These are phyloP conservation scores for Lycophotia porphyrea DNA, from an alignment of 2,888 invertebrate species.

Conservation along the genomic window DNA sequence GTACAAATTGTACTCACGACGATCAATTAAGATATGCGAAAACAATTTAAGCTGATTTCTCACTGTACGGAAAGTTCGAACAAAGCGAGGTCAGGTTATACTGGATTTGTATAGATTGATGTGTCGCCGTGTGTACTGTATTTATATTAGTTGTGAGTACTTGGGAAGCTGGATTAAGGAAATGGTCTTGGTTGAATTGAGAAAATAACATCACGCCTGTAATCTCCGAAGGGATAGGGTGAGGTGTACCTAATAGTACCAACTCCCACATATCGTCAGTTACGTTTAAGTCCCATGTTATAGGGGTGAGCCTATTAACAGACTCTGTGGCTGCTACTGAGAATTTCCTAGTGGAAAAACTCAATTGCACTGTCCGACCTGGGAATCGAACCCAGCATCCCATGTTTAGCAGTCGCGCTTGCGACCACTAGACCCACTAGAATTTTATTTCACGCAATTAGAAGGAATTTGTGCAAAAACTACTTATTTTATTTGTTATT, in stretches of 20 bases:
- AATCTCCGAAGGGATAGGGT: not conserved
- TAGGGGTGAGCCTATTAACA: not conserved
- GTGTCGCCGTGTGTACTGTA: too few relatives aligned
- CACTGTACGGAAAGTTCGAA: too few relatives aligned
- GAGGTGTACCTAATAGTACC: not conserved
- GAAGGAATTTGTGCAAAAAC: not conserved
- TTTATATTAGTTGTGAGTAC: not conserved
- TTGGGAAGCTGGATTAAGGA: not conserved
- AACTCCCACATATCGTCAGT: not conserved
- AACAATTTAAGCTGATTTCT: too few relatives aligned
- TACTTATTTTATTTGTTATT: too few relatives aligned
- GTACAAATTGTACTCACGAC: too few relatives aligned
- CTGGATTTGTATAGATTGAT: too few relatives aligned
- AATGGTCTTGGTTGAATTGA: not conserved
- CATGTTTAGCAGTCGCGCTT: not conserved
- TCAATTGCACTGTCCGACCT: not conserved
- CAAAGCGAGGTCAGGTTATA: too few relatives aligned
- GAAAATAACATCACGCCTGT: not conserved
- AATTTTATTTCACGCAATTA: not conserved
- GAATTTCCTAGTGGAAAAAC: not conserved
- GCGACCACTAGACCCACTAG: too few relatives aligned
- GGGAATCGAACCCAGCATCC: not conserved
- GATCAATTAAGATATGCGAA: too few relatives aligned
- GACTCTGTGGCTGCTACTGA: not conserved
- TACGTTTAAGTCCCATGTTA: not conserved